Evolutionary conservation across 2,888 invertebrate species (phyloP), one percentile per base, ranked within the genome.

Genomic region (Apoderus coryli): DNA sequence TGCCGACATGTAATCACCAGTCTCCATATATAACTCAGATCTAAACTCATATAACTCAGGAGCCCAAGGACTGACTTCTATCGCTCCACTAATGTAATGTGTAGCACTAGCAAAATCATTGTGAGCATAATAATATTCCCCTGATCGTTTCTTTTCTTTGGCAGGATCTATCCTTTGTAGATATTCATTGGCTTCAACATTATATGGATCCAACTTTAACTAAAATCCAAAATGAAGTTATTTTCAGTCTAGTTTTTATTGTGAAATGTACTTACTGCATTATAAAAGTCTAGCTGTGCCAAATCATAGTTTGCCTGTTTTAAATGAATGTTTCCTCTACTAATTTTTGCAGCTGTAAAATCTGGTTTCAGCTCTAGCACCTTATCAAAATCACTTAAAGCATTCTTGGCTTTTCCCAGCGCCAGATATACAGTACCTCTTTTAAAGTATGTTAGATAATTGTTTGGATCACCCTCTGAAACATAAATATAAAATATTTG

Each of bases 401-500:
- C 98, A 52, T 90, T 82, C 54, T 88, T 88, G 1, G 93, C 82
- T 64, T 92, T 93, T 27, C 93, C 93, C 44, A 96, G 64, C 5
- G 95, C 96, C 52, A 96, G 69, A 60, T 88, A 95, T 1, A 93
- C 90, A 1, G 95, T 93, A 25, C 92, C 96, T 46, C 96, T 68
- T 57, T 90, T 85, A 57, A 88, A 98, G 54, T 88, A 86, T 29
- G 92, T 92, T 57, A 96, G 70, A 61, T 95, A 98, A 62, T 96
- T 95, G 41, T 69, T 71, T 22, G 93, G 88, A 61, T 98, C 96
- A 9, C 85, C 86, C 67, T 96, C 95, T 93, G 61, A 3, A 64
- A 63, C 33, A 34, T 37, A 43, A 38, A 29, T 25, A 25, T 4
- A 15, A 14, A 33, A 25, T 26, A 14, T 14, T 27, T 12, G 27